A percentile compares a stretch with the other conserved stretches of the same genome.
phyloP scores from a whole-genome alignment of 2,113 vertebrate genomes.

The Falco punctatus region DNA sequence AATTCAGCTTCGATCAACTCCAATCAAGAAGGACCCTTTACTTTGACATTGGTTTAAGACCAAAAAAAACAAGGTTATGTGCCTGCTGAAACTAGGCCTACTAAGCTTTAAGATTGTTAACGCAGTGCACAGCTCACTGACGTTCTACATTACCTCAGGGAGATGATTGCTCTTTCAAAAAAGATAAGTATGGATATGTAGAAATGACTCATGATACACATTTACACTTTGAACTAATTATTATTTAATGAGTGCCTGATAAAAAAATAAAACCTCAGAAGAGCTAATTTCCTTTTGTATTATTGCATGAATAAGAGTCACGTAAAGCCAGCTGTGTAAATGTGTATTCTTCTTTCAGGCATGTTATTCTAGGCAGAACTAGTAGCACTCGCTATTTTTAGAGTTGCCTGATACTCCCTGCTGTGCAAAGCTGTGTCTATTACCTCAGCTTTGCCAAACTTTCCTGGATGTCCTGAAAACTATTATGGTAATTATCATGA shows the following conservation, averaged over 20 bases:
- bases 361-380: conserved; percentile 51
- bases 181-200: neutral
- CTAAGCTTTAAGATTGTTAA: neutral
- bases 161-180: conserved; percentile 18
- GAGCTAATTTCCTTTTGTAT: conserved; percentile 68
- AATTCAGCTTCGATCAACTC: neutral
- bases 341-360: conserved; percentile 45
- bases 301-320: neutral
- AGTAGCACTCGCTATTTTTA: conserved; percentile 36
- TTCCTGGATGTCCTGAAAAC: neutral
- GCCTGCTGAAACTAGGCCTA: neutral
- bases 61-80: neutral
- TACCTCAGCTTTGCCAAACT: neutral
- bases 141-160: conserved; percentile 2
- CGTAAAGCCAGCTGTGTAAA: conserved; percentile 66
- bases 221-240: conserved; percentile 57
- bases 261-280: conserved; percentile 33
- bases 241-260: conserved; percentile 38
- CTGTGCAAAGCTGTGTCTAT: neutral
- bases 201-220: conserved; percentile 27
- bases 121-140: neutral
- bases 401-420: conserved; percentile 18
- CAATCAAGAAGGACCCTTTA: neutral
- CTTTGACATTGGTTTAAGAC: neutral
- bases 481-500: neutral